phyloP scores from a whole-genome alignment of 2,888 invertebrate genomes.

The Acholoe squamosa region DNA sequence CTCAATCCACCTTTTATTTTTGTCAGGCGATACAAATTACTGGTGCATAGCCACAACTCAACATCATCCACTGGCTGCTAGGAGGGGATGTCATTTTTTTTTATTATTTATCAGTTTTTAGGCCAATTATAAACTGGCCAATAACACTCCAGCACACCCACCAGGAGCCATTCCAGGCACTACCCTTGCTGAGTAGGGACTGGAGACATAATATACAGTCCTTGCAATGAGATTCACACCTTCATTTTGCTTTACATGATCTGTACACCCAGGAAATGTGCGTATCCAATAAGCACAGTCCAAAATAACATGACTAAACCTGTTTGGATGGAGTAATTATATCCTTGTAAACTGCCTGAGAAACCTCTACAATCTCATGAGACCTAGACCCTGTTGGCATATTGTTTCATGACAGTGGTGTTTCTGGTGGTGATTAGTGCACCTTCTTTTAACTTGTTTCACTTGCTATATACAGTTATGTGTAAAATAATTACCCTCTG shows the following conservation, averaged over 20 bases:
- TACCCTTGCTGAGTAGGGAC: conserved; percentile 23
- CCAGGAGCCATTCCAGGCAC: conserved; percentile 50
- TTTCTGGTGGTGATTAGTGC: background rate
- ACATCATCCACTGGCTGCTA: conserved; percentile 31
- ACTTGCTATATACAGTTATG: conserved; percentile 4
- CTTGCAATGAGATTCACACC: conserved; percentile 2
- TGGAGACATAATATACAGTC: background rate
- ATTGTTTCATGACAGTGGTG: background rate
- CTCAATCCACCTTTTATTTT: conserved; percentile 61
- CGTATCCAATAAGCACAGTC: background rate
- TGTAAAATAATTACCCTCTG: conserved; percentile 11
- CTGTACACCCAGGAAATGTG: background rate
- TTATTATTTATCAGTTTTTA: background rate
- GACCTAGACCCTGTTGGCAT: background rate
- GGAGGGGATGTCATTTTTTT: conserved; percentile 52
- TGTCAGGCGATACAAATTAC: conserved; percentile 58
- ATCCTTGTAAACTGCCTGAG: background rate
- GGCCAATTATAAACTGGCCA: conserved; percentile 32
- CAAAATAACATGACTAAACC: conserved; percentile 23
- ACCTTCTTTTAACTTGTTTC: background rate
- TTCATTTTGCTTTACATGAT: conserved; percentile 31
- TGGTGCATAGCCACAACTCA: conserved; percentile 63
- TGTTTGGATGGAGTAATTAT: conserved; percentile 38
- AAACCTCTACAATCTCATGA: background rate
- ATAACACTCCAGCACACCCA: conserved; percentile 39